Percentiles rank a stretch among this genome's conserved stretches.
Evolutionary conservation across 2,113 vertebrate species (phyloP).

Genomic region (Poeciliopsis turrubarensis): DNA sequence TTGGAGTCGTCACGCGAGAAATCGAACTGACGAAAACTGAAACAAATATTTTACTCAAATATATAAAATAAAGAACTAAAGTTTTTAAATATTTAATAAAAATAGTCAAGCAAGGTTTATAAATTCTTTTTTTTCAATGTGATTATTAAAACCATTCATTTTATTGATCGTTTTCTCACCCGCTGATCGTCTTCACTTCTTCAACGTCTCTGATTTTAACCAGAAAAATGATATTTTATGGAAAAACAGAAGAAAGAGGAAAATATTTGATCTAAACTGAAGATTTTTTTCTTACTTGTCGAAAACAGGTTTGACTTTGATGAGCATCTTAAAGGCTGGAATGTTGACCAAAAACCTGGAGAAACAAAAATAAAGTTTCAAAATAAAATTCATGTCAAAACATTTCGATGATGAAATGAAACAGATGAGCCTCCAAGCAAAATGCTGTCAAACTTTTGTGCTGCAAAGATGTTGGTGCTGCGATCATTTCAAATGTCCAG

Average conservation of each 20-base stretch:
- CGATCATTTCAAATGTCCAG: no score
- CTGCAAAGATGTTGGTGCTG: no score
- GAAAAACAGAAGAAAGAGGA: neutral
- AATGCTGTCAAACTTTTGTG: no score
- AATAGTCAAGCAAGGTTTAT: no score
- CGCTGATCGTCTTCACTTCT: constrained; percentile 83
- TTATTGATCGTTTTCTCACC: constrained; percentile 75
- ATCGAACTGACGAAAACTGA: constrained; percentile 88
- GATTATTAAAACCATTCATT: no score
- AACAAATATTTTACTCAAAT: neutral
- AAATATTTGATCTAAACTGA: neutral
- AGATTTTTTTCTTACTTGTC: constrained; percentile 86
- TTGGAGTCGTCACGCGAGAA: constrained; percentile 85
- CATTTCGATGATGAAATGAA: no score
- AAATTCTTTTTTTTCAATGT: no score
- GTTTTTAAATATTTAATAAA: no score
- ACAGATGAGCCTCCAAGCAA: no score
- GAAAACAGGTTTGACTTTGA: constrained; percentile 90
- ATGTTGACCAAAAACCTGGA: constrained; percentile 89
- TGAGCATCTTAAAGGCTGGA: constrained; percentile 86
- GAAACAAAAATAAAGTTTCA: constrained; percentile 21
- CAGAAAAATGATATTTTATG: neutral
- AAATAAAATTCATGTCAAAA: no score
- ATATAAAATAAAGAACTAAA: no score
- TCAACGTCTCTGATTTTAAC: constrained; percentile 83